Conservation (phyloP, 2,797 vertebrate species). For the Gorsachius magnificus region DNA sequence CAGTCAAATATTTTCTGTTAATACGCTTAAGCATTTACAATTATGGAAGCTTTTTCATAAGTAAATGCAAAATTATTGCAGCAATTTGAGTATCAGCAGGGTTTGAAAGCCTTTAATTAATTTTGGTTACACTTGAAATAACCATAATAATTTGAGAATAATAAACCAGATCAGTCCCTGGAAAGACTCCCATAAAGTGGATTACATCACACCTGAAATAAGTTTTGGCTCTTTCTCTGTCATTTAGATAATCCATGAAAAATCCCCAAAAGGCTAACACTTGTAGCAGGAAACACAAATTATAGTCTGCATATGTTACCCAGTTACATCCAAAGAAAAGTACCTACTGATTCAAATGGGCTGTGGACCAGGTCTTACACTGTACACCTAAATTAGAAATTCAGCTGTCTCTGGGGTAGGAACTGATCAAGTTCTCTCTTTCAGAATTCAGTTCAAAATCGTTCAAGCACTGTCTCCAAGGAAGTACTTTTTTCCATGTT, state of each 20-base stretch:
- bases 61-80: neutral
- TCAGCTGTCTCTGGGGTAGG: neutral
- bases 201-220: neutral
- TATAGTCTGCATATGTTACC: neutral
- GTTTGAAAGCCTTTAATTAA: slow-evolving; percentile 14
- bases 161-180: neutral
- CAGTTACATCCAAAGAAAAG: neutral
- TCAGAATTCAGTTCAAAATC: neutral
- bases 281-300: neutral
- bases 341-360: neutral
- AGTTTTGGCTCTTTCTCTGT: neutral
- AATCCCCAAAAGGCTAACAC: neutral
- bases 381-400: neutral
- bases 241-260: neutral
- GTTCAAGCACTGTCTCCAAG: neutral
- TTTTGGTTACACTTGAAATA: slow-evolving; percentile 14
- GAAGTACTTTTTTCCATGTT: neutral
- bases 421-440: neutral
- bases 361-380: neutral
- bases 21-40: neutral
- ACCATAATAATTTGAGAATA: neutral
- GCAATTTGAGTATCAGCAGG: neutral
- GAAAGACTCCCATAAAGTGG: neutral
- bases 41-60: neutral
- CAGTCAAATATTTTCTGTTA: neutral